Conservation (phyloP, 1,140 invertebrate species). For the Ruditapes philippinarum region DNA sequence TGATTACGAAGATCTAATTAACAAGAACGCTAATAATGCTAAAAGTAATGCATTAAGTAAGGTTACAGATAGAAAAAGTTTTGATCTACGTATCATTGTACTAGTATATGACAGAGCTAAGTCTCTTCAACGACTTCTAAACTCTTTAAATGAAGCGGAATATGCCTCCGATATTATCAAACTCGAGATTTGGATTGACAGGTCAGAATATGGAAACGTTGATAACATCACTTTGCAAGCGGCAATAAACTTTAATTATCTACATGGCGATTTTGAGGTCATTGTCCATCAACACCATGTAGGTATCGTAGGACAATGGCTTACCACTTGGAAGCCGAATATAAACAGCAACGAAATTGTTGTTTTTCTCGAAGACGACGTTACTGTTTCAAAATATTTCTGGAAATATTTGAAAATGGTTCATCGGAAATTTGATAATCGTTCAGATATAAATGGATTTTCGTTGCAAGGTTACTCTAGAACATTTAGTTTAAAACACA, state of each 20-base stretch:
- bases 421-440: not conserved
- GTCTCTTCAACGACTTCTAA: not conserved
- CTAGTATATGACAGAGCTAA: not conserved
- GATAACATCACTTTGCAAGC: not conserved
- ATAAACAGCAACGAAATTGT: constrained; percentile 12
- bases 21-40: too few relatives aligned
- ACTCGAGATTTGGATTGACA: constrained; percentile 37
- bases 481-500: not conserved
- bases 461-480: not conserved
- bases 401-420: not conserved
- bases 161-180: constrained; percentile 1
- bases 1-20: too few relatives aligned
- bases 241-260: not conserved
- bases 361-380: not conserved
- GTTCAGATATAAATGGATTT: not conserved
- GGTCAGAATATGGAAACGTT: not conserved
- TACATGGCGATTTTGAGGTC: not conserved
- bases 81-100: not conserved
- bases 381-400: not conserved
- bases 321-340: constrained; percentile 4
- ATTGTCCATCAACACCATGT: not conserved
- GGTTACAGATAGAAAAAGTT: too few relatives aligned
- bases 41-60: too few relatives aligned
- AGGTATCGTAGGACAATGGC: constrained; percentile 2
- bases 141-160: not conserved